Base-by-base conservation (phyloP, 2,797 vertebrate genomes). In the Liparis tanakae region DNA sequence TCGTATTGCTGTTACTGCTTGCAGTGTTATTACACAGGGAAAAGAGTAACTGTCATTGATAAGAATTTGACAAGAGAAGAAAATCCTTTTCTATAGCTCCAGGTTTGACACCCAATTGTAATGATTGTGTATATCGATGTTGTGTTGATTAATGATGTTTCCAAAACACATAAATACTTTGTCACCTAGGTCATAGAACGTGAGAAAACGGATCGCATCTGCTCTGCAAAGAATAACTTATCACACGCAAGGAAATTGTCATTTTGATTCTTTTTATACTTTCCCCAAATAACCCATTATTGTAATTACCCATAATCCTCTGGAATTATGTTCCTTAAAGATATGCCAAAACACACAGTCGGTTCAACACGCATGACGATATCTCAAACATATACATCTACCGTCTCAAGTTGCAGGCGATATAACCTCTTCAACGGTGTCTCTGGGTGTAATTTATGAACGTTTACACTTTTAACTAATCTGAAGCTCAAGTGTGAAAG, bases 1-100 rank as follows among this genome's bases (percentile, higher is more conserved):
- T 62, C 70, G 50, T 77, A 51, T 82, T 83, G 41, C 57, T 81
- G 83, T 87, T 87, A 81, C 70, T 85, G 65, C 84, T 39, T 85
- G 81, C 86, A 90, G 87, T 88, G 81, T 93, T 91, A 89, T 87
- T 83, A 88, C 77, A 87, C 79, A 90, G 80, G 78, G 80, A 72
- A 70, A 67, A 82, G 62, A 81, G 67, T 34, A 81, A 10, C 33
- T 70, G 75, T 85, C 74, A 60, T 73, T 70, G 36, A 68, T 67
- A 43, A 56, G 66, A 79, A 73, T 83, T 77, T 74, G 48, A 74
- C 30, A 6, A 83, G 57, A 51, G 55, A 77, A 80, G 69, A 78
- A 57, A 78, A 30, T 61, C 46, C 18, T 74, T 78, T 81, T 88
- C 67, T 73, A 69, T 79, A 77, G 81, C 54, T 83, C 59, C 79